Evolutionary conservation across 2,113 vertebrate genomes (phyloP), one percentile per base, ranked within the genome.

Genomic region (Gambusia holbrooki): DNA sequence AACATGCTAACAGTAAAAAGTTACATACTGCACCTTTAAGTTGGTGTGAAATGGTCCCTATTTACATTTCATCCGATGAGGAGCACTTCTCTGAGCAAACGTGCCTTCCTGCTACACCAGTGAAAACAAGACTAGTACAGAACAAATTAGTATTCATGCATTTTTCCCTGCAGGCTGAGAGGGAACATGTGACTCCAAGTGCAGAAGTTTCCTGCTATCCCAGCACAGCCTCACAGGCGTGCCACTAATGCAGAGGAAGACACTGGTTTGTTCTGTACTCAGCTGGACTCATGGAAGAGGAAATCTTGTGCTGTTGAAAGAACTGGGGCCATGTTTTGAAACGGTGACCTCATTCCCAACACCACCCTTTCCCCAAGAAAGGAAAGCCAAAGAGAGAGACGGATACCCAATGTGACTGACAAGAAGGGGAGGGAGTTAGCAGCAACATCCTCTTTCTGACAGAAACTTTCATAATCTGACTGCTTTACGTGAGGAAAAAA

Each of bases 281-380:
- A 69, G 76, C 28, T 29, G 37, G 14, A 61, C 73, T 69, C 54
- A 66, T 72, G 37, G 60, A 84, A 81, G 69, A 82, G 89, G 80
- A 87, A 84, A 82, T 75, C 67, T 76, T 73, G 74, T 84, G 80
- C 77, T 90, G 80, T 73, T 69, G 69, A 0, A 62, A 77, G 74
- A 79, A 80, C 76, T 2, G 15, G 73, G 82, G 79, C 84, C 86
- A 87, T 87, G 89, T 90, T 93, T 89, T 89, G n/a, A 80, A 89
- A 85, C 76, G 42, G 84, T 93, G 90, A 94, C 89, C 82, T 94
- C 92, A 92, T 87, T 81, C 71, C 27, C 83, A 77, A 77, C 63
- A 25, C 87, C 91, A 75, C 85, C 86, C 79, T 85, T 83, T 93
- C 87, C 74, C 45, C 75, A 37, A 5, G 37, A 82, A 87, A 84